These are phyloP conservation scores for Trogon melanurus DNA, from an alignment of 2,113 vertebrate genomes.

Conservation along the genomic window DNA sequence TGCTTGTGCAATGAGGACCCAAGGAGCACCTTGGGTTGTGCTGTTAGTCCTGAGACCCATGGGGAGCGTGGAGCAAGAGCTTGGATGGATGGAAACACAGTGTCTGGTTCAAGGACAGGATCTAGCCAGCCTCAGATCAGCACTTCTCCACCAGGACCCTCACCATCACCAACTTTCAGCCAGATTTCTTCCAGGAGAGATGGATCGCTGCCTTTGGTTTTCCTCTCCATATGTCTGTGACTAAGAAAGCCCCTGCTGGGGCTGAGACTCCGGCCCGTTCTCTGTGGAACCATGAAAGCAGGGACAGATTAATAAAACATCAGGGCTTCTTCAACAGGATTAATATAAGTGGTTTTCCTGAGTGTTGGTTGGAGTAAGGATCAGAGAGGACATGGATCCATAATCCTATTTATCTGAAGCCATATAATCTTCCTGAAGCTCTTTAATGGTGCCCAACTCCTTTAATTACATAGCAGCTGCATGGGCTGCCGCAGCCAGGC, in stretches of 20 bases:
- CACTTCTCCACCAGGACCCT: not conserved
- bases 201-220: not conserved
- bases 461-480: slow-evolving; percentile 64
- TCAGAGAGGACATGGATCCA: slow-evolving; percentile 59
- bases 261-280: not conserved
- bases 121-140: not conserved
- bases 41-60: not conserved
- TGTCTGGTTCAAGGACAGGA: not conserved
- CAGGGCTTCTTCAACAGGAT: slow-evolving; percentile 53
- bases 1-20: not conserved
- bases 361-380: slow-evolving; percentile 65
- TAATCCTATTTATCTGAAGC: slow-evolving; percentile 76
- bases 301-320: slow-evolving; percentile 11
- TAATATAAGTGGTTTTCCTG: slow-evolving; percentile 70
- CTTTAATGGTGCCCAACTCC: slow-evolving; percentile 70
- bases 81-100: not conserved
- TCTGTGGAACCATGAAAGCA: not conserved
- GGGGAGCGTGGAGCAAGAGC: not conserved
- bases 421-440: slow-evolving; percentile 78
- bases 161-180: not conserved
- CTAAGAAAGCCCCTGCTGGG: not conserved
- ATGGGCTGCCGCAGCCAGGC: not conserved
- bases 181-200: not conserved
- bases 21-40: not conserved
- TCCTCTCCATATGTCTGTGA: not conserved